A percentile compares a stretch with the other conserved stretches of the same genome.
These are phyloP conservation scores for Germaria angustata DNA, from an alignment of 2,888 invertebrate species.

Conservation along the genomic window DNA sequence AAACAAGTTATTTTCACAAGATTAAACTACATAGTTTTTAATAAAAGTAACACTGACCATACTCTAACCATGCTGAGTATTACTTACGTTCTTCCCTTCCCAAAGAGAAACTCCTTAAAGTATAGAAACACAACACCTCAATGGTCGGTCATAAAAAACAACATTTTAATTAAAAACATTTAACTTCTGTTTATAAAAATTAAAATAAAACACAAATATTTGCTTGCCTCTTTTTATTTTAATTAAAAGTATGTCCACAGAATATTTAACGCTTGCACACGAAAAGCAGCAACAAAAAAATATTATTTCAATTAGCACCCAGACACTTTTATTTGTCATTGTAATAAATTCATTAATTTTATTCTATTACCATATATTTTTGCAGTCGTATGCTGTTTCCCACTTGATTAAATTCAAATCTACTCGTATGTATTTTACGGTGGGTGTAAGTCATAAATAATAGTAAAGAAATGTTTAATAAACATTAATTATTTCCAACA, in stretches of 20 bases:
- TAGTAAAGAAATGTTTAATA: constrained; percentile 23
- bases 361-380: neutral
- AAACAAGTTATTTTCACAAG: neutral
- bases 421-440: constrained; percentile 22
- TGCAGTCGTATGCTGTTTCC: neutral
- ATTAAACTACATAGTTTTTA: neutral
- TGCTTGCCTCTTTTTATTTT: neutral
- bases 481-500: constrained; percentile 36
- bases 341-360: constrained; percentile 43
- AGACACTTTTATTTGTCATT: constrained; percentile 48
- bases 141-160: too few species aligned
- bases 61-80: too few species aligned
- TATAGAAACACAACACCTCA: too few species aligned
- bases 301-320: constrained; percentile 49
- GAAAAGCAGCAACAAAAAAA: too few species aligned
- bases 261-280: constrained; percentile 7
- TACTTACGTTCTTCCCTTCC: too few species aligned
- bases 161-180: constrained; percentile 1
- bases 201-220: constrained; percentile 13
- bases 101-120: too few species aligned
- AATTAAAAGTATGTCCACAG: neutral
- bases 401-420: constrained; percentile 5
- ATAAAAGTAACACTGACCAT: too few species aligned
- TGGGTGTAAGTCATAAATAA: constrained; percentile 40
- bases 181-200: constrained; percentile 23